These are phyloP conservation scores for Orius laevigatus DNA, from an alignment of 1,140 invertebrate genomes.

Conservation along the genomic window DNA sequence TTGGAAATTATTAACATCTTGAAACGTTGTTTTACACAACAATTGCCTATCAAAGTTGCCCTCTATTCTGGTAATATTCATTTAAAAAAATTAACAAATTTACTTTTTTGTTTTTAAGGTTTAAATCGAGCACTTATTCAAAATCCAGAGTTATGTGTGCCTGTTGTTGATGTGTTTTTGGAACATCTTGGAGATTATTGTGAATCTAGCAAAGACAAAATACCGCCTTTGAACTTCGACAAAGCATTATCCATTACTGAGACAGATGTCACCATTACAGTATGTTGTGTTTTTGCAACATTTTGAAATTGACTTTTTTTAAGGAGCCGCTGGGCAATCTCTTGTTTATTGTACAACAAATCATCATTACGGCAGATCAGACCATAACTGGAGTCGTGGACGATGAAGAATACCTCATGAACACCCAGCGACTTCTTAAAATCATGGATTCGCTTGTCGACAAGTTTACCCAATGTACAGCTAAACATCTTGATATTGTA, in stretches of 20 bases:
- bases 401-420: conserved; percentile 13
- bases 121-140: conserved; percentile 15
- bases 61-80: conserved; percentile 19
- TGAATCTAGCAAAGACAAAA: conserved; percentile 14
- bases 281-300: conserved; percentile 7
- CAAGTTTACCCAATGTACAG: conserved; percentile 16
- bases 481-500: conserved; percentile 18
- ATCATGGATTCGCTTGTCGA: conserved; percentile 18
- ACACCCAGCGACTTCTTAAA: conserved; percentile 13
- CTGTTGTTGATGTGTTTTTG: conserved; percentile 18
- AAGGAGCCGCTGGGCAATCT: conserved; percentile 21
- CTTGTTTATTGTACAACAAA: conserved; percentile 19
- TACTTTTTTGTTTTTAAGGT: conserved; percentile 13
- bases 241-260: conserved; percentile 17
- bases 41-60: conserved; percentile 18
- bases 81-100: not conserved
- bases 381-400: conserved; percentile 3
- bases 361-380: conserved; percentile 13
- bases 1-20: conserved; percentile 21
- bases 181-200: conserved; percentile 20
- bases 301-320: conserved; percentile 7
- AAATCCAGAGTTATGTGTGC: conserved; percentile 20
- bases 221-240: conserved; percentile 19
- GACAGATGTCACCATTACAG: conserved; percentile 15
- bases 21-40: conserved; percentile 21